Conservation (phyloP, 2,113 vertebrate species). For the Limanda limanda region DNA sequence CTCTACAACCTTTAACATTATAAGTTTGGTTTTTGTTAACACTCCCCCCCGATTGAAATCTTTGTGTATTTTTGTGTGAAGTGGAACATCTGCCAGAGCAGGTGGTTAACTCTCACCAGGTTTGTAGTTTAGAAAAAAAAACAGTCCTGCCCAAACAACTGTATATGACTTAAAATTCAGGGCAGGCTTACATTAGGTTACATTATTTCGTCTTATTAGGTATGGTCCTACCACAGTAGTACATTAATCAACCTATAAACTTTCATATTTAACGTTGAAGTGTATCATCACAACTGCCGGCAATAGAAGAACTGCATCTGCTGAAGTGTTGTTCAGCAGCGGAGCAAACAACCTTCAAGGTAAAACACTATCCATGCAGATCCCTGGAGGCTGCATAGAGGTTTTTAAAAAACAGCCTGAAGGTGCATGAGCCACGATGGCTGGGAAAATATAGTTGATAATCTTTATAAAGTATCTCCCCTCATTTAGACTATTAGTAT, state of each 20-base stretch:
- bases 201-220: background rate
- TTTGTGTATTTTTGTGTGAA: background rate
- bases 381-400: too few species aligned
- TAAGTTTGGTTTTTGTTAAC: too few species aligned
- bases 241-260: background rate
- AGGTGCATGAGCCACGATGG: background rate
- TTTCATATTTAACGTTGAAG: background rate
- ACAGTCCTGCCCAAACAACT: background rate
- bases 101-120: background rate
- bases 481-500: background rate
- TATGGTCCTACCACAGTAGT: background rate
- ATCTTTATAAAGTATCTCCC: background rate
- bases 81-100: background rate
- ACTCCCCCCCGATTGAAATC: too few species aligned
- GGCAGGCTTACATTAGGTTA: background rate
- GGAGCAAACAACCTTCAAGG: background rate
- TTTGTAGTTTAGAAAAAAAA: background rate
- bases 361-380: constrained; percentile 7
- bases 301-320: too few species aligned
- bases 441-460: background rate
- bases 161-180: background rate
- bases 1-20: background rate
- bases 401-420: background rate
- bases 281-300: background rate
- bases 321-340: background rate